Conservation (phyloP, 2,113 vertebrate species). For the Saguinus imperator region DNA sequence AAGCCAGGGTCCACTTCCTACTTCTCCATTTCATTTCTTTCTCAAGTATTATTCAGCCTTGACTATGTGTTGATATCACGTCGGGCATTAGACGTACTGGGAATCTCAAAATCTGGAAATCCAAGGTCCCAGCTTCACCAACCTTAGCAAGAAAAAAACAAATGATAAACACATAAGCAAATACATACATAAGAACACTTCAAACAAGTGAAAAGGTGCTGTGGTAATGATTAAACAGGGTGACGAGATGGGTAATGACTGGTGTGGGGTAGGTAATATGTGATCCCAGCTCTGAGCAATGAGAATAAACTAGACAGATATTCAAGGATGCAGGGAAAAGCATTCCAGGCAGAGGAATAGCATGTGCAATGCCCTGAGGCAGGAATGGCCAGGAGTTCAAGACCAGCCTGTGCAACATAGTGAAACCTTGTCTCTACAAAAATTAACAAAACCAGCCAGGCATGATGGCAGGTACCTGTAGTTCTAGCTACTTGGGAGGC, state of each 20-base stretch:
- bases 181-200: background rate
- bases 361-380: background rate
- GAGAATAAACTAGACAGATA: background rate
- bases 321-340: too few relatives aligned
- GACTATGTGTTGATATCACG: accelerated
- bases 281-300: background rate
- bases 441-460: too few relatives aligned
- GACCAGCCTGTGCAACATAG: too few relatives aligned
- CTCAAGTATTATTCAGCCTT: background rate
- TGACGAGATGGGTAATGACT: accelerated
- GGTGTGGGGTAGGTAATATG: too few relatives aligned
- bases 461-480: too few relatives aligned
- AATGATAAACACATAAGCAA: background rate
- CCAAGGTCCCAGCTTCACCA: background rate
- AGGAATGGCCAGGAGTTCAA: too few relatives aligned
- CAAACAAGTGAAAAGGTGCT: background rate
- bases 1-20: background rate
- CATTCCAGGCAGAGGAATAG: background rate
- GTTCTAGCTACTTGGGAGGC: too few relatives aligned
- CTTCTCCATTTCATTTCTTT: background rate
- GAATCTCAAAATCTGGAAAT: background rate
- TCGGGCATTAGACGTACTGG: accelerated
- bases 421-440: too few relatives aligned
- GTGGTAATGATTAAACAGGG: background rate
- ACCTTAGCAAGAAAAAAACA: background rate